These are phyloP conservation scores for Heliconius ethilla DNA, from an alignment of 2,888 invertebrate species.

Conservation along the genomic window DNA sequence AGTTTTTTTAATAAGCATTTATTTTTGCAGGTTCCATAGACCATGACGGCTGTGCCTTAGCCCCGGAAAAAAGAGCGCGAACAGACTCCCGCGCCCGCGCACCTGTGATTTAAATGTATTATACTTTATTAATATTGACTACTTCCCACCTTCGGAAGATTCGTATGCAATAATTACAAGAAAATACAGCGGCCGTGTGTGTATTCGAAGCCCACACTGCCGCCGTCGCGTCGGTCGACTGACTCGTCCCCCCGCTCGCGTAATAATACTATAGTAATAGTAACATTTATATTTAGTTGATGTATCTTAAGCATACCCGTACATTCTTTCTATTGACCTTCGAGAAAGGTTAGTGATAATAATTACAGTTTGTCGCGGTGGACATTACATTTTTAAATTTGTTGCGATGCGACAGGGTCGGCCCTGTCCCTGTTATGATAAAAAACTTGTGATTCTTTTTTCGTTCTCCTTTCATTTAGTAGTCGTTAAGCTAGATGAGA, in stretches of 20 bases:
- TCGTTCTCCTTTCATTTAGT: conserved; percentile 75
- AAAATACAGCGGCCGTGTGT: conserved; percentile 59
- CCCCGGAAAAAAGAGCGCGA: conserved; percentile 52
- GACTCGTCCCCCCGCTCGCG: not conserved
- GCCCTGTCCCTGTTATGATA: conserved; percentile 53
- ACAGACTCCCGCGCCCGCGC: conserved; percentile 42
- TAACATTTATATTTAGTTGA: conserved; percentile 69
- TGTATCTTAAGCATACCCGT: conserved; percentile 79
- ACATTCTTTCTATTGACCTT: conserved; percentile 82
- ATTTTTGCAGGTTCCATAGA: conserved; percentile 73
- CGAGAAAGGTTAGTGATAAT: conserved; percentile 81
- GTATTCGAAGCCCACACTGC: conserved; percentile 71
- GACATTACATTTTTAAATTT: conserved; percentile 59
- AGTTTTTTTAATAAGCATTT: not conserved
- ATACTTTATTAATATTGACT: conserved; percentile 57
- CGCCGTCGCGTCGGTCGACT: conserved; percentile 15
- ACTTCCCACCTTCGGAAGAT: conserved; percentile 63
- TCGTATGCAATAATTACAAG: conserved; percentile 64
- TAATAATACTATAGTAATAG: conserved; percentile 19
- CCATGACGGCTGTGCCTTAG: conserved; percentile 79
- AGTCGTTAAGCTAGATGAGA: conserved; percentile 78
- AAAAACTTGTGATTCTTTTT: conserved; percentile 73
- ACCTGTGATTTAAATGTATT: conserved; percentile 63
- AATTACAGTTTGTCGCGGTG: conserved; percentile 63
- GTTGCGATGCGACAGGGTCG: conserved; percentile 46